Conservation (phyloP, 2,797 vertebrate species). For the Melanotaenia pygmaea region DNA sequence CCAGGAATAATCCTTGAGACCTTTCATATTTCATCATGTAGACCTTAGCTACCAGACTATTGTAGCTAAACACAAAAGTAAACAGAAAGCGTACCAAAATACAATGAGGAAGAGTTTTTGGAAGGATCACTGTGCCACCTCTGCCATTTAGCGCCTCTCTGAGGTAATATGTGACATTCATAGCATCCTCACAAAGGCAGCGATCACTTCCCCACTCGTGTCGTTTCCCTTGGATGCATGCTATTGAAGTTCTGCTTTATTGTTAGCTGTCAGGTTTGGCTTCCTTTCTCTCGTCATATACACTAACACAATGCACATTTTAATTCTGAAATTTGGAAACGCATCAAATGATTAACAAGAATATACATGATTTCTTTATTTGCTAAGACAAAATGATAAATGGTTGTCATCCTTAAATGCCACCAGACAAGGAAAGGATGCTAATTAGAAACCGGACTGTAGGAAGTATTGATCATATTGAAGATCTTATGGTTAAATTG, state of each 20-base stretch:
- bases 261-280: background rate
- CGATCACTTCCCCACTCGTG: background rate
- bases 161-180: slow-evolving; percentile 9
- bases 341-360: background rate
- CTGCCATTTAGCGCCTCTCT: slow-evolving; percentile 9
- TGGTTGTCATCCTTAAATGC: background rate
- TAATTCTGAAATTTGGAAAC: background rate
- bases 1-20: background rate
- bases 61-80: too few species aligned
- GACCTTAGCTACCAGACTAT: background rate
- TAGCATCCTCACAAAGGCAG: background rate
- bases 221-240: background rate
- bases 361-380: background rate
- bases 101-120: background rate
- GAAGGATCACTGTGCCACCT: background rate
- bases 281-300: background rate
- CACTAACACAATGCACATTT: background rate
- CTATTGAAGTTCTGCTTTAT: background rate
- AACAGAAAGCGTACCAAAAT: background rate
- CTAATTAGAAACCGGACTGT: slow-evolving; percentile 5
- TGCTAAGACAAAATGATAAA: background rate
- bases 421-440: background rate
- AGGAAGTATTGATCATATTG: slow-evolving; percentile 19
- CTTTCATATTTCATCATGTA: background rate
- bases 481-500: slow-evolving; percentile 20